phyloP scores from a whole-genome alignment of 1,140 invertebrate species.

The Drosophila carrolli region DNA sequence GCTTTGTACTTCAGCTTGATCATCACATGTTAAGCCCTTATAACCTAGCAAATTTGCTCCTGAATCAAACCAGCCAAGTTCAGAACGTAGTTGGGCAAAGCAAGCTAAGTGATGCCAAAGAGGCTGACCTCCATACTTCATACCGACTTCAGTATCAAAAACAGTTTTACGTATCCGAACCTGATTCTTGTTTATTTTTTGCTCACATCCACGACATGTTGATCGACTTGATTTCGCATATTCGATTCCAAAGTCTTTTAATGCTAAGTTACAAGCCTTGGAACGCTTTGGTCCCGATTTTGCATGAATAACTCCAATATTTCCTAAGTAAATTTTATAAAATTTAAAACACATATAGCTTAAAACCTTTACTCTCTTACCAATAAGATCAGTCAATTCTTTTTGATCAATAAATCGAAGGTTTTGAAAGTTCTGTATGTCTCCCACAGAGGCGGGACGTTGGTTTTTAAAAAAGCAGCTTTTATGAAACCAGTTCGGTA shows the following conservation, averaged over 20 bases:
- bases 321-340: conserved; percentile 7
- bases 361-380: conserved; percentile 74
- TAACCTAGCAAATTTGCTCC: conserved; percentile 91
- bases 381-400: conserved; percentile 90
- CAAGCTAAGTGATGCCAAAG: conserved; percentile 97
- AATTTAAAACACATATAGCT: not conserved
- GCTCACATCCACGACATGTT: conserved; percentile 93
- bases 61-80: conserved; percentile 90
- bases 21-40: conserved; percentile 89
- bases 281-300: conserved; percentile 84
- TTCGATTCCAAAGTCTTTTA: conserved; percentile 92
- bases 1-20: conserved; percentile 89
- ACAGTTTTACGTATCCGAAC: conserved; percentile 94
- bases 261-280: conserved; percentile 74
- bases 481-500: conserved; percentile 95
- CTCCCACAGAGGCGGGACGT: conserved; percentile 89
- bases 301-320: conserved; percentile 21
- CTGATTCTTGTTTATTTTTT: conserved; percentile 94
- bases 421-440: conserved; percentile 94
- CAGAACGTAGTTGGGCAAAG: conserved; percentile 88
- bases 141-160: conserved; percentile 92
- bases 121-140: conserved; percentile 91
- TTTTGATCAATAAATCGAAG: conserved; percentile 95
- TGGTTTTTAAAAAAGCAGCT: conserved; percentile 95
- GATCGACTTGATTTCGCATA: conserved; percentile 95